Evolutionary conservation across 2,797 vertebrate genomes (phyloP), one percentile per base, ranked within the genome.

Genomic region (Sardinella longiceps): DNA sequence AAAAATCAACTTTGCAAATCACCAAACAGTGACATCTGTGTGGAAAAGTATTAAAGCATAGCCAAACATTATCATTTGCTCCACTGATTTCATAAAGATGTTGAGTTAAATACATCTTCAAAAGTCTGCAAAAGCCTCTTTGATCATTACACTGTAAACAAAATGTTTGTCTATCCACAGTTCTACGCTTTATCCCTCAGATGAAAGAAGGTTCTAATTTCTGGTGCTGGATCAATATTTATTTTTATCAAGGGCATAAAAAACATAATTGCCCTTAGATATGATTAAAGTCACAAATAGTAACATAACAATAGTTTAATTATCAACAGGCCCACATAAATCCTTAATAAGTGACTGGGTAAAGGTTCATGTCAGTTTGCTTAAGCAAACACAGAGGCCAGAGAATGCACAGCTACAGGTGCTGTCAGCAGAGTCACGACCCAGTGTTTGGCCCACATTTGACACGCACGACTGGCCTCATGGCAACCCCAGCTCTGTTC

Each of bases 11-110:
- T 25, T 39, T 23, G 37, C 70, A 23, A 23, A 37, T 23, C 70
- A 43, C 28, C 28, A 89, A 91, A 91, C 88, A 82, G 91, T 51
- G 86, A 66, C 89, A 91, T 92, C 88, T 92, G 93, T 83, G 82
- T 83, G 25, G 39, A 60, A 84, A 88, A 81, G 39, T 43, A 83
- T 88, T 84, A 89, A 84, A 90, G 90, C 89, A 87, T 83, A 87
- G 90, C 90, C 81, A 85, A 90, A 84, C 85, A 81, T 82, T 87
- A 87, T 88, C 81, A 84, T 74, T 80, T 84, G 89, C 86, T 88
- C 87, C 66, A 89, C 88, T 89, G 43, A 84, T 87, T 91, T 91
- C 87, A 90, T 91, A 90, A 86, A 88, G 87, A 85, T 88, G 88
- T 93, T 87, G 88, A 87, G 83, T 80, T 15, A 58, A 58, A 80